Evolutionary conservation across 2,888 invertebrate species (phyloP), one percentile per base, ranked within the genome.

Genomic region (Drepana falcataria): DNA sequence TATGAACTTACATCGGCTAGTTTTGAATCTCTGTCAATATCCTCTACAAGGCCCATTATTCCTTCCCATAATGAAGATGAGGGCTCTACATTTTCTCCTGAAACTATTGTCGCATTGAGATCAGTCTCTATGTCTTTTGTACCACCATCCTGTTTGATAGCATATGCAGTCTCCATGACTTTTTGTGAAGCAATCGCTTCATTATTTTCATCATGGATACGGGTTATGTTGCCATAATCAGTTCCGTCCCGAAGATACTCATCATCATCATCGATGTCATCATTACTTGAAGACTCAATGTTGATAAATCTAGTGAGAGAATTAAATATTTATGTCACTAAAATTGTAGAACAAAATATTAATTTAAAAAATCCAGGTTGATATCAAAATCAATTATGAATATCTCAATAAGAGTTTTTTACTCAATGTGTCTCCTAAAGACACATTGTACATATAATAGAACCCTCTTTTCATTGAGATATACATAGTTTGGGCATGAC

Each of bases 271-370:
- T 93, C 93, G 49, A 93, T 91, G 40, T 93, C 92, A 48, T 93
- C 91, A 44, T 92, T 73, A 33, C 94, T 93, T 71, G 94, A 94
- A 41, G 95, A 94, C 78, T 95, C 95, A 69, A 95, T 94, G 71
- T 93, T 94, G 51, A 94, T 88, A 71, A 94, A 94, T 47, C 93
- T 93, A 77, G 21, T 21, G 53, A 86, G 75, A 63, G 49, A 4
- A 6, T 48, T 33, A 54, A 40, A 3, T 7, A 40, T 40, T 4
- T 21, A 21, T 21, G 21, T 21, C 21, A 21, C 21, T 21, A 21
- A 21, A 21, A 21, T 21, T 21, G 1, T 21, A 21, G 21, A 21
- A 21, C 21, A 21, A 21, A 21, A 21, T 21, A 21, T 21, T 21
- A 1, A 21, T 21, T 21, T 21, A 21, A 21, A 21, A 21, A 21